Evolutionary conservation across 2,888 invertebrate genomes (phyloP), one percentile per base, ranked within the genome.

Genomic region (Ormyrus thymus): DNA sequence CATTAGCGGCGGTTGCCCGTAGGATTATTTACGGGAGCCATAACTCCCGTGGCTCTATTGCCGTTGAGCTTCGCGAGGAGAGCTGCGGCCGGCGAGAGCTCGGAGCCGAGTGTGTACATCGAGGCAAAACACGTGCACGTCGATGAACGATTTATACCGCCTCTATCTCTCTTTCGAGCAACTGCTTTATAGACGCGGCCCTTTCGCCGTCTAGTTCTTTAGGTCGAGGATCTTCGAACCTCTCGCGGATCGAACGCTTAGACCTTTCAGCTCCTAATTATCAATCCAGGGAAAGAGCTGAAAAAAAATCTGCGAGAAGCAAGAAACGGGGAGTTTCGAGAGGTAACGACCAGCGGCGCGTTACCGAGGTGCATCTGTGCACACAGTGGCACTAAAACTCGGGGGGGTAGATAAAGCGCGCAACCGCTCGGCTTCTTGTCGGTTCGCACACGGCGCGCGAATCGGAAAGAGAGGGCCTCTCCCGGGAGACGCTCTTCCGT

Each of bases 21-120:
- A 81, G 82, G 81, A 86, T 87, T 86, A 86, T 87, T 87, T 86
- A 87, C 87, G 87, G 85, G 86, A 84, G 86, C 86, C 86, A 86
- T 83, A 84, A 87, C 86, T 85, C 85, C 84, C 85, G 84, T 82
- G 83, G 84, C 81, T 85, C 85, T 84, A 85, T 85, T 87, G 84
- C 85, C 81, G 53, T 59, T 65, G 53, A 58, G 65, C 13, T 53
- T 77, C 50, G n/a, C 55, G 61, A 59, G 15, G n/a, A 29, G 3
- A 62, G 56, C 48, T 59, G n/a, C n/a, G 13, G 74, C 29, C 29
- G 2, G 29, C 29, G 29, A 29, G 29, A 29, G 29, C 29, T n/a
- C 29, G 29, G 29, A 29, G 29, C 29, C 29, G 29, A 29, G 29
- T 29, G 29, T 29, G 29, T 56, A 48, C 61, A 80, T 71, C 65